Evolutionary conservation across 1,140 invertebrate genomes (phyloP), one percentile per base, ranked within the genome.

Genomic region (Piezodorus guildinii): DNA sequence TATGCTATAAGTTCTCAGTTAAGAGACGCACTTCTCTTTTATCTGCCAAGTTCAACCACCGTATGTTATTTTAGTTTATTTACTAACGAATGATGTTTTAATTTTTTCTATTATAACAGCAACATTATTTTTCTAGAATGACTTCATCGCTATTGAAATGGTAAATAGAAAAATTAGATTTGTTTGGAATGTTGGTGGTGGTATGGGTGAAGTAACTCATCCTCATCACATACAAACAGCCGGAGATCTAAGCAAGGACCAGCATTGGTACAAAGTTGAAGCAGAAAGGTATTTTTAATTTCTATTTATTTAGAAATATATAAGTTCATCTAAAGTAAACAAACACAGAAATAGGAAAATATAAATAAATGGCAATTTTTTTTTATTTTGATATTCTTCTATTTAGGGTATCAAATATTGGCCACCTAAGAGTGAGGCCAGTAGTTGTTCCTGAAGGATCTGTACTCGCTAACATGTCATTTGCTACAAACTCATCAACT

Each of bases 101-200:
- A 49, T 10, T 46, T 62, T 45, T 54, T 27, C 39, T 43, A 17
- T 17, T 14, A 30, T 59, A 14, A 30, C 8, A 30, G 27, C 27
- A 30, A 4, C 8, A 44, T 44, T 62, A 5, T 15, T 63, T 62
- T 68, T 68, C 19, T 54, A 72, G 71, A 75, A 78, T 0, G 89
- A 94, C 67, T 93, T 87, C 67, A 79, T 94, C 21, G 81, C 85
- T 0, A 71, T 95, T 25, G 89, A 93, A 73, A 81, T 94, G 74
- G 77, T 86, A 0, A 80, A 91, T 66, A 78, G 87, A 27, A 83
- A 82, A 62, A 83, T 91, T 15, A 77, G 82, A 64, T 85, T 90
- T 60, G 70, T 84, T 1, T 92, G 88, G 89, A 85, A 89, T 72
- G 77, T 86, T 2, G 89, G 88, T 12, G 85, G 83, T 21, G 85